Evolutionary conservation across 1,140 invertebrate genomes (phyloP).

Genomic region (Drosophila sproati): DNA sequence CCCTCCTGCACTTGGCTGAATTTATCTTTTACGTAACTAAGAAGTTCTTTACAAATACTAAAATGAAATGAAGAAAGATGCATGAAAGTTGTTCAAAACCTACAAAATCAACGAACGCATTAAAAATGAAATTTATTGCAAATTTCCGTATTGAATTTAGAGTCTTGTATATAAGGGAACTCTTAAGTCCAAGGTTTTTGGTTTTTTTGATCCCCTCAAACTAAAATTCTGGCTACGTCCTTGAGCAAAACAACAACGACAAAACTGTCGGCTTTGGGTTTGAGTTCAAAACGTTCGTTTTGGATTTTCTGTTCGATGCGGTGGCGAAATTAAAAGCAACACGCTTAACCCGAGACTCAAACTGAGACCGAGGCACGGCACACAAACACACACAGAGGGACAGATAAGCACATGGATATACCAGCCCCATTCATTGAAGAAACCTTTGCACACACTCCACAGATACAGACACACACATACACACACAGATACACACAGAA

Average conservation of each 20-base stretch:
- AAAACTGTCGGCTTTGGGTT: constrained; percentile 44
- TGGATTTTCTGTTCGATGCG: constrained; percentile 61
- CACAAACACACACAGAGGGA: background rate
- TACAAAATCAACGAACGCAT: no score
- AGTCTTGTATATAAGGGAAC: no score
- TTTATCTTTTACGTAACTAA: no score
- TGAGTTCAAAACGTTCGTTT: constrained; percentile 60
- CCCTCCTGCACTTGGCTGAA: no score
- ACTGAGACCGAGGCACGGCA: constrained; percentile 24
- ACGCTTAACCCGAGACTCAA: constrained; percentile 51
- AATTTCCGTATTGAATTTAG: no score
- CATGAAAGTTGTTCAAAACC: no score
- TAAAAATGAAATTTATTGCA: no score
- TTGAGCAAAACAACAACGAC: constrained; percentile 3
- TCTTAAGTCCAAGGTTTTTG: no score
- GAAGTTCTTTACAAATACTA: no score
- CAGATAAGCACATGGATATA: constrained; percentile 22
- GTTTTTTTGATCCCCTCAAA: background rate
- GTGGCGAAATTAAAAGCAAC: constrained; percentile 76
- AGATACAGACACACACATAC: no score
- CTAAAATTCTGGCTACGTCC: background rate
- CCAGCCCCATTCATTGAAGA: constrained; percentile 45
- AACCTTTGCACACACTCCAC: constrained; percentile 31
- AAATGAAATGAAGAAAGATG: no score
- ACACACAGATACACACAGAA: background rate